Conservation (phyloP, 2,888 invertebrate genomes). For the Strigamia crassipes region DNA sequence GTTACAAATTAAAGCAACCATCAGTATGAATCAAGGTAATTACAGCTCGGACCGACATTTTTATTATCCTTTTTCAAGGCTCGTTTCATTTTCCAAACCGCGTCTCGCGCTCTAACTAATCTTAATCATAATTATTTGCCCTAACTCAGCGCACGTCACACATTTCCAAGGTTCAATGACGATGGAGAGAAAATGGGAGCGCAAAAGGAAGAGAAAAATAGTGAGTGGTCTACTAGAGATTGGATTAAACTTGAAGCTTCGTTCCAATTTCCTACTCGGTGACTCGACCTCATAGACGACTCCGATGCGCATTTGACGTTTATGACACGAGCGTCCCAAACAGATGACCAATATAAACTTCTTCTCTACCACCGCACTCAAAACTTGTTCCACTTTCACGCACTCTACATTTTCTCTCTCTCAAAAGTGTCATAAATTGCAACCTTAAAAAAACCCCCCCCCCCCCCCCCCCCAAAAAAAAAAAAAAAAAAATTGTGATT, state of each 20-base stretch:
- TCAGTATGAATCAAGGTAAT: conserved; percentile 17
- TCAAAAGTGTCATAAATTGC: conserved; percentile 37
- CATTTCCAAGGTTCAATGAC: neutral
- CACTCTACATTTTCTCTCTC: conserved; percentile 38
- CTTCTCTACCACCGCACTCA: conserved; percentile 25
- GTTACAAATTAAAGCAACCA: conserved; percentile 5
- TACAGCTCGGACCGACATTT: neutral
- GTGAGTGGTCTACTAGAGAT: conserved; percentile 24
- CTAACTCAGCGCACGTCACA: neutral
- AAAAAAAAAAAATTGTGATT: neutral
- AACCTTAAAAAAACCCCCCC: too few species aligned
- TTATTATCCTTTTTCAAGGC: conserved; percentile 25
- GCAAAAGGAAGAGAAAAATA: neutral
- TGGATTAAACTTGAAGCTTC: conserved; percentile 14
- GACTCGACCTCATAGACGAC: conserved; percentile 37
- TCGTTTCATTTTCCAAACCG: neutral
- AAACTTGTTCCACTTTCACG: conserved; percentile 36
- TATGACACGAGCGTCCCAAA: conserved; percentile 40
- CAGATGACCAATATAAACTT: conserved; percentile 42
- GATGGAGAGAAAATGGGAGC: conserved; percentile 1
- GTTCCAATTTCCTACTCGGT: conserved; percentile 29
- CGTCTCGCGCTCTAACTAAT: neutral
- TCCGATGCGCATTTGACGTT: conserved; percentile 35
- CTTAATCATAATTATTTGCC: neutral
- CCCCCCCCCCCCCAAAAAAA: too few species aligned